Base-by-base conservation (phyloP, 1,140 invertebrate genomes). In the Drosophila suzukii region DNA sequence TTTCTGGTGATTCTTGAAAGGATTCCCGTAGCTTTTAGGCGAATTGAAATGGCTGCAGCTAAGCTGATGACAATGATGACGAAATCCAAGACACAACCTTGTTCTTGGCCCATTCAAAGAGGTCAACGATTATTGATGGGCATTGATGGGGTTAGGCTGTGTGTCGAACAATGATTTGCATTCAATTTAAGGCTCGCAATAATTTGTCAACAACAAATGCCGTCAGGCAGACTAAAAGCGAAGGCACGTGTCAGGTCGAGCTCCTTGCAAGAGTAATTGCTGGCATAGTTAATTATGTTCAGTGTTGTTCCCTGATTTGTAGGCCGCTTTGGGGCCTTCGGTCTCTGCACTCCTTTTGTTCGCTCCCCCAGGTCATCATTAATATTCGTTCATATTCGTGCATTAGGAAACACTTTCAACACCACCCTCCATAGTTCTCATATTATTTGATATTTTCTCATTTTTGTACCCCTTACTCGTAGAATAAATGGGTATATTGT, bases 271-370 rank as follows among this genome's bases (percentile, higher is more conserved):
- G 24, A 20, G 50, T 76, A 83, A 83, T 72, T 68, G 55, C n/a
- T 51, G 34, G 30, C 63, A 75, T 81, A 78, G 85, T 77, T 78
- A 85, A 85, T 85, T 66, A 60, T 56, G 47, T 71, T 70, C 30
- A 66, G 54, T 62, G 20, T 15, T 76, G 44, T 65, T 80, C 66
- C 57, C 75, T 75, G 68, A 75, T 80, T 72, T 61, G 39, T 17
- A 7, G 15, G n/a, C 34, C 39, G 55, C 30, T 38, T 20, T n/a
- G 20, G 15, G 13, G 2, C 20, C 15, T 20, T 32, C 30, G 11
- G 7, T 27, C 15, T 13, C 6, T 10, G n/a, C 27, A 6, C 6
- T 34, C 24, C 39, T 13, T 32, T 20, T 43, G 17, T n/a, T 34
- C 20, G 2, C 20, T 20, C 34, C 34, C 20, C 38, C 32, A 43